These are phyloP conservation scores for Alouatta palliata DNA, from an alignment of 2,113 vertebrate species.

Conservation along the genomic window DNA sequence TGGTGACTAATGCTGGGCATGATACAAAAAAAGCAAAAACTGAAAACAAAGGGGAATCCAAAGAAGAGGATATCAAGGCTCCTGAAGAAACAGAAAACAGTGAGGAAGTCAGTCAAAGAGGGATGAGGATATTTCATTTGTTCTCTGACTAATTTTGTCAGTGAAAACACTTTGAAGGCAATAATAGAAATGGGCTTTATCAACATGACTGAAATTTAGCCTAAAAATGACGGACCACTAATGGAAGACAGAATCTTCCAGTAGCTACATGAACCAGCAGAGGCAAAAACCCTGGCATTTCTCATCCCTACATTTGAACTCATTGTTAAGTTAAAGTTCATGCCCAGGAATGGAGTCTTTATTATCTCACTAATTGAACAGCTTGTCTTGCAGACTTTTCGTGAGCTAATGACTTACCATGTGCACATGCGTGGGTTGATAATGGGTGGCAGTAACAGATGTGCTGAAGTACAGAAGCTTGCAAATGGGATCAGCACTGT, in stretches of 20 bases:
- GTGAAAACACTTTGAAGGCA: constrained; percentile 90
- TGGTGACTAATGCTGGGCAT: background rate
- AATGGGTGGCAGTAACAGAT: constrained; percentile 94
- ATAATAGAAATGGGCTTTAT: constrained; percentile 93
- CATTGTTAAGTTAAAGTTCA: constrained; percentile 92
- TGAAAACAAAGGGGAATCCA: background rate
- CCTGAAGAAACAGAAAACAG: background rate
- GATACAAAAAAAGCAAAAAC: background rate
- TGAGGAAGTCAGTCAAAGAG: background rate
- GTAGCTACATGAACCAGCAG: constrained; percentile 94
- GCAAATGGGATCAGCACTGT: constrained; percentile 92
- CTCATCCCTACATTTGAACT: constrained; percentile 94
- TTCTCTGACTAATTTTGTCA: constrained; percentile 88
- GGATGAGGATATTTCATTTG: constrained; percentile 90
- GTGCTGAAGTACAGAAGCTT: constrained; percentile 90
- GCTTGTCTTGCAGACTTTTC: constrained; percentile 93
- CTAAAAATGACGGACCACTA: constrained; percentile 92
- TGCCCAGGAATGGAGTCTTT: constrained; percentile 93
- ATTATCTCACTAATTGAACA: constrained; percentile 77
- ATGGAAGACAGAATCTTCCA: constrained; percentile 94
- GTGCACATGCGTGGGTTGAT: constrained; percentile 93
- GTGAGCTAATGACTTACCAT: constrained; percentile 90
- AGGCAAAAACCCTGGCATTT: constrained; percentile 93
- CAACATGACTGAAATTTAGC: constrained; percentile 95
- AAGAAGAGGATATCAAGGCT: background rate